Percentiles rank a stretch among this genome's conserved stretches.
Conservation (phyloP, 2,797 vertebrate genomes). For the Picus viridis region DNA sequence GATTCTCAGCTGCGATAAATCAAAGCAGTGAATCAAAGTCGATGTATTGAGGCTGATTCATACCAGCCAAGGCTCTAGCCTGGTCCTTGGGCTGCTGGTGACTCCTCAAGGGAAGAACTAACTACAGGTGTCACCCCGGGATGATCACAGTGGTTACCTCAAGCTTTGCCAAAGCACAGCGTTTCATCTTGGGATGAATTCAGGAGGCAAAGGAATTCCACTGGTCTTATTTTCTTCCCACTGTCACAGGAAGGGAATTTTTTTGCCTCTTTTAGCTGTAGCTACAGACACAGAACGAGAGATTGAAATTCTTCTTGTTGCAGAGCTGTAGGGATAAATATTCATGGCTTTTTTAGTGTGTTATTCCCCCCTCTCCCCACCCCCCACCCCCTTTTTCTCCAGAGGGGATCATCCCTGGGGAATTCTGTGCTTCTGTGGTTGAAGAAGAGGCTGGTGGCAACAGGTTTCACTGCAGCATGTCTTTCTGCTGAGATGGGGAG, state of each 20-base stretch:
- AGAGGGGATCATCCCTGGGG: not conserved
- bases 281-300: not conserved
- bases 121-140: not conserved
- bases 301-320: not conserved
- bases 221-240: not conserved
- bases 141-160: fast-evolving
- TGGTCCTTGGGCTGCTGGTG: not conserved
- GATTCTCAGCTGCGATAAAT: not conserved
- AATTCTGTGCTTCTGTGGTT: not conserved
- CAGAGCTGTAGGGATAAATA: not conserved
- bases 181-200: not conserved
- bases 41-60: not conserved
- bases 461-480: not conserved
- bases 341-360: not conserved
- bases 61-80: not conserved
- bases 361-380: too few relatives aligned
- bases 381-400: not conserved
- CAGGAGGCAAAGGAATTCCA: not conserved
- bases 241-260: not conserved
- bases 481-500: not conserved
- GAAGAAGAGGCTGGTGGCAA: not conserved
- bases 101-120: not conserved
- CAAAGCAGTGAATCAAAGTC: not conserved
- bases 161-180: not conserved
- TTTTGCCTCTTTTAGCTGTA: not conserved